A percentile compares a stretch with the other conserved stretches of the same genome.
Evolutionary conservation across 2,113 vertebrate genomes (phyloP).

Genomic region (Ceratotherium simum): DNA sequence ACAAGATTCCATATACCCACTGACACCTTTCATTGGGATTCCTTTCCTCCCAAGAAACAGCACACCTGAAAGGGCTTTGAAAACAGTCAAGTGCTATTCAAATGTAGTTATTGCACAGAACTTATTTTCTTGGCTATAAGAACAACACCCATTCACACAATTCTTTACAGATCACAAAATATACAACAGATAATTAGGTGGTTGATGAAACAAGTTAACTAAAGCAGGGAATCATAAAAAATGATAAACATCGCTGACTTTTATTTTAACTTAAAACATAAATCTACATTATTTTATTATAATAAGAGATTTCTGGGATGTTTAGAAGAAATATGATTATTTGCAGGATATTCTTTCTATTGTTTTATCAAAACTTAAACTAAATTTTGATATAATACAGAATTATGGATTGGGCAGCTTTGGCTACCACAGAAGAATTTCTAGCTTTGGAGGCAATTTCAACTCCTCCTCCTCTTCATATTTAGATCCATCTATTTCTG

Average conservation of each 20-base stretch:
- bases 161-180: not conserved
- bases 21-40: constrained; percentile 17
- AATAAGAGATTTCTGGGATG: not conserved
- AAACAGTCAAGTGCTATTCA: not conserved
- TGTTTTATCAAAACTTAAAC: constrained; percentile 25
- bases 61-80: constrained; percentile 13
- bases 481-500: not conserved
- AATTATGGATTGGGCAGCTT: not conserved
- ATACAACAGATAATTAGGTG: not conserved
- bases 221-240: constrained; percentile 12
- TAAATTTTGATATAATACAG: constrained; percentile 23
- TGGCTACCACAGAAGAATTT: constrained; percentile 14
- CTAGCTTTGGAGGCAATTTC: constrained; percentile 23
- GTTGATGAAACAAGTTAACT: not conserved
- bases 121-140: not conserved
- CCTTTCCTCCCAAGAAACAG: not conserved
- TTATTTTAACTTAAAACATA: constrained; percentile 1
- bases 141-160: not conserved
- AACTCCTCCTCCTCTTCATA: not conserved
- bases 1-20: not conserved
- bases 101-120: not conserved
- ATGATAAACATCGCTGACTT: not conserved
- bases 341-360: not conserved
- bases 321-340: constrained; percentile 39
- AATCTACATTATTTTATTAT: not conserved